phyloP scores from a whole-genome alignment of 2,797 vertebrate genomes.

The Rousettus madagascariensis region DNA sequence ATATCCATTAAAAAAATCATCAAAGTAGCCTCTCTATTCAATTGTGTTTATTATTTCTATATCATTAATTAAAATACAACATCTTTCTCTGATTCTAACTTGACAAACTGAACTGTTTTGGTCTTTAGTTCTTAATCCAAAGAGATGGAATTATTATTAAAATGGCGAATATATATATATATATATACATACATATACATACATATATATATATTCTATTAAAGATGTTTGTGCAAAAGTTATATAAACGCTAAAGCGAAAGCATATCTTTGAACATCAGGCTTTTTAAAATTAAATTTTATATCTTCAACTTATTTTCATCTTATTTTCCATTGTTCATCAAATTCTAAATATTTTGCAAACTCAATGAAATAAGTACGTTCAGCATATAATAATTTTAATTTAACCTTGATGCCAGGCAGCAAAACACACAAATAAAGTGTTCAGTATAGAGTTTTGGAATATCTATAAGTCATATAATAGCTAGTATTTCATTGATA shows the following conservation, averaged over 20 bases:
- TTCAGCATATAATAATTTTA: not conserved
- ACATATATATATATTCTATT: not conserved
- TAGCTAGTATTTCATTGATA: not conserved
- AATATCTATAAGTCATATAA: not conserved
- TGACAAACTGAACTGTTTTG: not conserved
- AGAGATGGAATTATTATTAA: not conserved
- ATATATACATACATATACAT: no score
- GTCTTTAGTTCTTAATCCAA: not conserved
- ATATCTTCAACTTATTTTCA: not conserved
- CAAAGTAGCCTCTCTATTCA: not conserved
- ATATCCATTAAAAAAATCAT: not conserved
- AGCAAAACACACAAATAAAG: not conserved
- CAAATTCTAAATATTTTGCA: not conserved
- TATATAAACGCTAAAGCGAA: not conserved
- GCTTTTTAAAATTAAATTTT: not conserved
- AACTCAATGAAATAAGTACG: not conserved
- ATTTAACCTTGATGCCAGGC: not conserved
- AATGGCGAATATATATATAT: not conserved
- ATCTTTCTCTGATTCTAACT: not conserved
- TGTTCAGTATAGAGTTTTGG: not conserved
- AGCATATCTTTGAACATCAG: not conserved
- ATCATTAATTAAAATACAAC: not conserved
- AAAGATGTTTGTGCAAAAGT: not conserved
- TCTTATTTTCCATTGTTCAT: not conserved
- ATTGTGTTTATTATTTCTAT: not conserved